phyloP scores from a whole-genome alignment of 1,140 invertebrate species.

The Formica selysi region DNA sequence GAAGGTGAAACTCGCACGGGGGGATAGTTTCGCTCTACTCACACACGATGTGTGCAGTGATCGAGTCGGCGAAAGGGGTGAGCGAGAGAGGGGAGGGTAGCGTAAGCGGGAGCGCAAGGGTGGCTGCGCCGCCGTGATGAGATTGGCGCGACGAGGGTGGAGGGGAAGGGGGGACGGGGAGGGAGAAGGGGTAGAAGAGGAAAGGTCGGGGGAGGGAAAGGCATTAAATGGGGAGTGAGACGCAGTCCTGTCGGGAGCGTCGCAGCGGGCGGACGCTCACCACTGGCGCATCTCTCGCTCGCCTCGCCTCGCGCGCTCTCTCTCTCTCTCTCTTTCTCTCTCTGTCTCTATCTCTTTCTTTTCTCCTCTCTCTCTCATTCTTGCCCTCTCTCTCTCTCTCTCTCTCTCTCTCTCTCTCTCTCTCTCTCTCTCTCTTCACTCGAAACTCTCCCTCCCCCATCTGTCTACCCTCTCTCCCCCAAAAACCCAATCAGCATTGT shows the following conservation, averaged over 20 bases:
- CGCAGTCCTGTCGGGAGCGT: slow-evolving; percentile 86
- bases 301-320: slow-evolving; percentile 69
- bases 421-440: neutral
- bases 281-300: slow-evolving; percentile 74
- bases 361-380: slow-evolving; percentile 25
- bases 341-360: slow-evolving; percentile 34
- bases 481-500: neutral
- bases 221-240: slow-evolving; percentile 79
- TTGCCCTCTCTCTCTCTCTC: slow-evolving; percentile 30
- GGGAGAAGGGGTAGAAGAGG: neutral
- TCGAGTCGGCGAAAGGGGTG: slow-evolving; percentile 14
- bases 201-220: slow-evolving; percentile 72
- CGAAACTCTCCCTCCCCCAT: slow-evolving; percentile 10
- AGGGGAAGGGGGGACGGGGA: slow-evolving; percentile 15
- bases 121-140: slow-evolving; percentile 68
- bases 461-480: slow-evolving; percentile 1
- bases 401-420: slow-evolving; percentile 25
- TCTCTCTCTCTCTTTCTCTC: slow-evolving; percentile 52
- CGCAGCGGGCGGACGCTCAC: slow-evolving; percentile 81
- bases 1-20: neutral
- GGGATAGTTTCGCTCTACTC: slow-evolving; percentile 50
- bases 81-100: neutral
- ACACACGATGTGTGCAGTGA: slow-evolving; percentile 32
- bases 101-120: slow-evolving; percentile 44
- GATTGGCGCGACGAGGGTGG: slow-evolving; percentile 49